Evolutionary conservation across 30 jellyfish, hydroid and myxozoan species (phyloP).

Genomic region (Hydra vulgaris): DNA sequence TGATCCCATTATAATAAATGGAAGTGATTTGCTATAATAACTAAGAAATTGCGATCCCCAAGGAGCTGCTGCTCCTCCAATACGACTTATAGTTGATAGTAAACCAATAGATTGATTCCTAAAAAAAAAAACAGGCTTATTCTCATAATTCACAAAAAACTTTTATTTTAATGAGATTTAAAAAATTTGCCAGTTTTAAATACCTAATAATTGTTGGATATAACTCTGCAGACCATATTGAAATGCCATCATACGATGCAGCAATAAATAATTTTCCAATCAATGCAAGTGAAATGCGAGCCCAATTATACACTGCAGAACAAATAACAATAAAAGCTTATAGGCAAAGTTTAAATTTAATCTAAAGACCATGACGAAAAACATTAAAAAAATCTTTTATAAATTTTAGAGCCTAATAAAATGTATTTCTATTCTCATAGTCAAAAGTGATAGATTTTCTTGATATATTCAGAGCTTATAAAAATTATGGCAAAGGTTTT

Average conservation of each 20-base stretch:
- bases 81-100: conserved; percentile 67
- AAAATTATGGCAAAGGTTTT: too few species aligned
- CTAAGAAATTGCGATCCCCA: conserved; percentile 92
- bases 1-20: conserved; percentile 79
- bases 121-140: conserved; percentile 11
- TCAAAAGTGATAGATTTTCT: too few species aligned
- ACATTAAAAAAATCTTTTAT: too few species aligned
- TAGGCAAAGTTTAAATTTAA: too few species aligned
- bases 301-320: conserved; percentile 59
- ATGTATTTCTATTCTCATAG: too few species aligned
- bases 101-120: conserved; percentile 90
- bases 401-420: too few species aligned
- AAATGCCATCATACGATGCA: conserved; percentile 49
- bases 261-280: conserved; percentile 86
- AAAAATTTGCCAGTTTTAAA: too few species aligned
- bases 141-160: too few species aligned
- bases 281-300: conserved; percentile 82
- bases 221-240: conserved; percentile 83
- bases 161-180: not conserved
- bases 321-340: not conserved
- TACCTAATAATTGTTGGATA: conserved; percentile 62
- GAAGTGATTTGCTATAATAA: conserved; percentile 36
- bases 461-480: too few species aligned
- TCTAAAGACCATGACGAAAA: too few species aligned
- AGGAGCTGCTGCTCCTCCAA: conserved; percentile 95